phyloP scores from a whole-genome alignment of 2,797 vertebrate genomes.

The Phaenicophaeus curvirostris region DNA sequence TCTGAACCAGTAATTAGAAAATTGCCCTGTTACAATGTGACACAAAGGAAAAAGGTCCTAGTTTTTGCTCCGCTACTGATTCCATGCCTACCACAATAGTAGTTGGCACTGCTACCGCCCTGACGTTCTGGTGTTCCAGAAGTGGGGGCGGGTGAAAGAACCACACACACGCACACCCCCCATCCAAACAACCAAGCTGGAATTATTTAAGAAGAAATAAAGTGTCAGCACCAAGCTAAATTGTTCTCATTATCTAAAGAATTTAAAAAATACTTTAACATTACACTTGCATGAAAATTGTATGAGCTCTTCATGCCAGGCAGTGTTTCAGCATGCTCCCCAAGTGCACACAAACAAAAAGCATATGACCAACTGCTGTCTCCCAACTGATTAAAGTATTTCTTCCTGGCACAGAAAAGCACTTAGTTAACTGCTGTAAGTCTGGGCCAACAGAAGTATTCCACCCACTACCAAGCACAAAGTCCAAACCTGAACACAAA shows the following conservation, averaged over 20 bases:
- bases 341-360: conserved; percentile 69
- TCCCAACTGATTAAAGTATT: conserved; percentile 69
- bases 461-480: conserved; percentile 65
- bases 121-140: neutral
- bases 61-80: neutral
- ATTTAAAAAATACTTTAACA: conserved; percentile 54
- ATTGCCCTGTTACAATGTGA: neutral
- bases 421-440: conserved; percentile 54
- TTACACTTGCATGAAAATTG: conserved; percentile 56
- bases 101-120: neutral
- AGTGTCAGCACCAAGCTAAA: conserved; percentile 53
- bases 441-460: conserved; percentile 57
- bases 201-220: conserved; percentile 65
- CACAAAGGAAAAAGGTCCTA: neutral
- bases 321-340: conserved; percentile 61
- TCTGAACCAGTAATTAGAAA: neutral
- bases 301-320: conserved; percentile 52
- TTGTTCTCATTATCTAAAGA: conserved; percentile 48
- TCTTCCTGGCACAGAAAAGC: conserved; percentile 67
- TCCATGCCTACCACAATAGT: neutral
- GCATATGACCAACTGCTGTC: conserved; percentile 66
- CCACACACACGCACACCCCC: neutral
- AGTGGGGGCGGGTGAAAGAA: neutral
- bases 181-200: conserved; percentile 13
- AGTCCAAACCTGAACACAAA: conserved; percentile 63